A percentile compares a stretch with the other conserved stretches of the same genome.
Conservation (phyloP, 64 coral and sea anemone genomes). For the Actinia equina region DNA sequence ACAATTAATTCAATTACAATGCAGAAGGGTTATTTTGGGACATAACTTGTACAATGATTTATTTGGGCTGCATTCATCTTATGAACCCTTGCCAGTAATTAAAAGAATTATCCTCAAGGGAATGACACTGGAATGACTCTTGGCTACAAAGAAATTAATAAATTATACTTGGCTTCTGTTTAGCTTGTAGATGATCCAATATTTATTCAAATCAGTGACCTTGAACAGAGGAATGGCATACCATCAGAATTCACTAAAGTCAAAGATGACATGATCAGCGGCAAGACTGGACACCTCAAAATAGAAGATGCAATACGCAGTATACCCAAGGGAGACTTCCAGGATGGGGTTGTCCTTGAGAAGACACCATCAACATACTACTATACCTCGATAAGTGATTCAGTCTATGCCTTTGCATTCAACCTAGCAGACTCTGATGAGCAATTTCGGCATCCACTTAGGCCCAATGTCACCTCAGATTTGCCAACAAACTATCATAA, state of each 20-base stretch:
- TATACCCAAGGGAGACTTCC: conserved; percentile 71
- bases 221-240: conserved; percentile 81
- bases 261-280: conserved; percentile 68
- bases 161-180: not conserved
- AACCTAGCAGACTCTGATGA: conserved; percentile 87
- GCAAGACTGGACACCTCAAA: conserved; percentile 66
- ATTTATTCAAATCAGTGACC: conserved; percentile 83
- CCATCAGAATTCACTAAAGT: conserved; percentile 65
- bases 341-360: conserved; percentile 75
- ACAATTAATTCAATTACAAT: too few relatives aligned
- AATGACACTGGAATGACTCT: not conserved
- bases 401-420: conserved; percentile 92
- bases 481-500: conserved; percentile 61
- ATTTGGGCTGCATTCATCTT: too few relatives aligned
- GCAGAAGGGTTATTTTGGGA: too few relatives aligned
- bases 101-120: too few relatives aligned
- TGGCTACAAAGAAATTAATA: not conserved
- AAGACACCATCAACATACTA: conserved; percentile 78
- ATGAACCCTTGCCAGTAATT: too few relatives aligned
- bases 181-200: conserved; percentile 96
- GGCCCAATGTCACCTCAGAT: conserved; percentile 35
- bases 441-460: conserved; percentile 65
- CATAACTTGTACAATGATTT: too few relatives aligned
- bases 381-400: conserved; percentile 88
- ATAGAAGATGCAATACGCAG: conserved; percentile 86